These are phyloP conservation scores for Agrochola lota DNA, from an alignment of 2,888 invertebrate species.

Conservation along the genomic window DNA sequence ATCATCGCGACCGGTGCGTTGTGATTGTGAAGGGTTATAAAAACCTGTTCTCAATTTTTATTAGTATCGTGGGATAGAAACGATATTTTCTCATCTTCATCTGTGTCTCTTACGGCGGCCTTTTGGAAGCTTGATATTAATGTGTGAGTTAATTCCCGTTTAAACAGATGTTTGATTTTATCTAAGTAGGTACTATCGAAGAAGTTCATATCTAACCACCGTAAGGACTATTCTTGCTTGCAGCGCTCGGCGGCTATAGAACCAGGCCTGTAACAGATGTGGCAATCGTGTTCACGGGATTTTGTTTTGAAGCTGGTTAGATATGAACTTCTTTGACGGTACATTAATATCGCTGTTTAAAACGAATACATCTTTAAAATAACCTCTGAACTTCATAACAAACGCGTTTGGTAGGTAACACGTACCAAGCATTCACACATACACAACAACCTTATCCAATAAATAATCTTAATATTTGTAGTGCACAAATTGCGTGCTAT, in stretches of 20 bases:
- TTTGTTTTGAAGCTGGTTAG: no score
- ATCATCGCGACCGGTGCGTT: conserved; percentile 23
- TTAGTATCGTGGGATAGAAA: conserved; percentile 37
- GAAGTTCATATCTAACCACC: no score
- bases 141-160: not conserved
- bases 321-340: no score
- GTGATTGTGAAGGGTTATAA: conserved; percentile 47
- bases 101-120: not conserved
- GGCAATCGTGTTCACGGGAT: no score
- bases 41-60: conserved; percentile 40
- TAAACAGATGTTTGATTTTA: not conserved
- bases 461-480: conserved; percentile 55
- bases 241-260: no score
- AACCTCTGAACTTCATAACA: no score
- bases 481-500: conserved; percentile 60
- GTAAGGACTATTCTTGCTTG: no score
- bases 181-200: no score
- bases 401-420: not conserved
- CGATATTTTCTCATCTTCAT: conserved; percentile 2
- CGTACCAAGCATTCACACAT: not conserved
- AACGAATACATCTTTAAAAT: no score
- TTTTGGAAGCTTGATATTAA: not conserved
- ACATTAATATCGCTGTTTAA: no score
- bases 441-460: conserved; percentile 32
- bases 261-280: no score